Conservation (phyloP, 2,888 invertebrate species). For the Catocala nupta region DNA sequence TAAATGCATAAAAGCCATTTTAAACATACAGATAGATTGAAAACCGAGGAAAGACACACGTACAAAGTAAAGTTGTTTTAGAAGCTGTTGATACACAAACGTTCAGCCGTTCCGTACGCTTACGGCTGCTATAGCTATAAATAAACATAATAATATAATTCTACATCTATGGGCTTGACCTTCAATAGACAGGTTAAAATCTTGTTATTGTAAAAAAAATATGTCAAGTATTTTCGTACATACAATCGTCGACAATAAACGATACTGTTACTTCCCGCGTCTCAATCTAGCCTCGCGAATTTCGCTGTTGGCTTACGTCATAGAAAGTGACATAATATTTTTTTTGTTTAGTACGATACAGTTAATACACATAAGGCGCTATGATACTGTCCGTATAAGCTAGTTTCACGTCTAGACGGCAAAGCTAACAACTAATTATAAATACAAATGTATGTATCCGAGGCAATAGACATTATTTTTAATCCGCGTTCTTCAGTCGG, state of each 20-base stretch:
- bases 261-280: slow-evolving; percentile 6
- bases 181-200: slow-evolving; percentile 11
- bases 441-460: slow-evolving; percentile 3
- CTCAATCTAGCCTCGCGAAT: slow-evolving; percentile 1
- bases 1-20: no score
- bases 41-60: no score
- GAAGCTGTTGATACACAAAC: no score
- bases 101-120: no score
- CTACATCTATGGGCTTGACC: slow-evolving; percentile 17
- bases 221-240: slow-evolving; percentile 32
- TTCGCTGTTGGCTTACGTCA: slow-evolving; percentile 6
- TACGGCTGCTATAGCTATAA: no score
- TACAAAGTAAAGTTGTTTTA: no score
- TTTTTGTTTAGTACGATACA: neutral
- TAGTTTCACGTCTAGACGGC: neutral
- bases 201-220: slow-evolving; percentile 22
- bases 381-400: neutral
- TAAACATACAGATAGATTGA: no score
- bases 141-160: no score
- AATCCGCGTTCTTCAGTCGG: neutral
- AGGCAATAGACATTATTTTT: slow-evolving; percentile 3
- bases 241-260: slow-evolving; percentile 10
- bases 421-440: neutral
- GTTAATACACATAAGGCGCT: neutral
- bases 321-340: slow-evolving; percentile 7